Evolutionary conservation across 2,888 invertebrate genomes (phyloP).

Genomic region (Luperina testacea): DNA sequence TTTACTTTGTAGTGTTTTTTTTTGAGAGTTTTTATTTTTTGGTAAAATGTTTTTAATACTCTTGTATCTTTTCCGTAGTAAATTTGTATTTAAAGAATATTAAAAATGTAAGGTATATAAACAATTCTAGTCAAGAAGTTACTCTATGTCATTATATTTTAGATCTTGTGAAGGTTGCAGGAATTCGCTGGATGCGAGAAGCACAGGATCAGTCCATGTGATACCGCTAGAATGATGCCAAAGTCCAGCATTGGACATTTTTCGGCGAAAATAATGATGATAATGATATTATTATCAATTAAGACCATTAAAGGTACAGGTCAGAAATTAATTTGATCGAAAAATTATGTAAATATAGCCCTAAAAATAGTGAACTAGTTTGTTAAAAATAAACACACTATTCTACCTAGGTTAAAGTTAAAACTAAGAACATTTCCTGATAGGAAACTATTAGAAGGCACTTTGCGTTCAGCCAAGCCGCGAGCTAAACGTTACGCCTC

Average conservation of each 20-base stretch:
- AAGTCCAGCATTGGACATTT: not conserved
- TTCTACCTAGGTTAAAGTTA: constrained; percentile 6
- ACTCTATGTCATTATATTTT: not conserved
- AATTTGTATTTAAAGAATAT: constrained; percentile 34
- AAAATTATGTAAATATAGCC: not conserved
- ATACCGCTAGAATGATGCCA: too few relatives aligned
- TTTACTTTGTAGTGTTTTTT: too few relatives aligned
- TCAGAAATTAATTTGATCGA: not conserved
- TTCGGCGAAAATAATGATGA: not conserved
- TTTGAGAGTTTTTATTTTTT: too few relatives aligned
- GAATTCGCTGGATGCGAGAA: not conserved
- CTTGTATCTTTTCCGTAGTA: constrained; percentile 29
- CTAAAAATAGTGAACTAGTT: not conserved
- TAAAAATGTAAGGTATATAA: constrained; percentile 18
- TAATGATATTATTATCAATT: not conserved
- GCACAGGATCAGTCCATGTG: not conserved
- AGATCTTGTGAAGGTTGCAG: not conserved
- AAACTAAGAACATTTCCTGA: constrained; percentile 45
- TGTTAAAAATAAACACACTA: constrained; percentile 5
- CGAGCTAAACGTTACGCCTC: constrained; percentile 24
- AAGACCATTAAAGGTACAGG: too few relatives aligned
- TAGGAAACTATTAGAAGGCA: constrained; percentile 52
- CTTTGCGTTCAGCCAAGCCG: constrained; percentile 45
- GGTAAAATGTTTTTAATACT: too few relatives aligned
- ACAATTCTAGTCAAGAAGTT: not conserved